Evolutionary conservation across 2,888 invertebrate genomes (phyloP).

Genomic region (Dynastes grantii): DNA sequence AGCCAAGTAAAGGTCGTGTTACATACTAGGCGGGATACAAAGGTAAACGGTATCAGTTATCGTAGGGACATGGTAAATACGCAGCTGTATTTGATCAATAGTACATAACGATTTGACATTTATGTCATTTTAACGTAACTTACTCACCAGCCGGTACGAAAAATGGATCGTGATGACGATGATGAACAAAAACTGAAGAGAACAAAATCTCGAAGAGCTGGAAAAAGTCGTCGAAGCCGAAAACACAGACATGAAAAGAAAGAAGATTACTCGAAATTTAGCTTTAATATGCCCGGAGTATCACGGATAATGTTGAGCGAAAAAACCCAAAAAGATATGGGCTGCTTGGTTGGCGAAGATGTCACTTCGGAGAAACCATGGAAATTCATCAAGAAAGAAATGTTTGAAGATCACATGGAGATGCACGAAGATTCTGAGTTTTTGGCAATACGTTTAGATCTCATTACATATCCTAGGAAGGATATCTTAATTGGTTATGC

Average conservation of each 20-base stretch:
- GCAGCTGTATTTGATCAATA: conserved; percentile 23
- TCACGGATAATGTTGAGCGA: conserved; percentile 67
- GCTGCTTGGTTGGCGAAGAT: conserved; percentile 79
- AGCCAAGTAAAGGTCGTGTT: too few species aligned
- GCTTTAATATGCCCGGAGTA: conserved; percentile 75
- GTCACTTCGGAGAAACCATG: conserved; percentile 84
- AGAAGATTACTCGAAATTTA: conserved; percentile 45
- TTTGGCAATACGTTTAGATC: conserved; percentile 67
- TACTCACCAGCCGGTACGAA: background rate
- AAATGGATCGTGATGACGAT: conserved; percentile 1
- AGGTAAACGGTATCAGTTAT: too few species aligned
- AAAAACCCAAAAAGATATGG: conserved; percentile 75
- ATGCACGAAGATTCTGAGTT: conserved; percentile 73
- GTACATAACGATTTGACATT: conserved; percentile 22
- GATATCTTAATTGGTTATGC: conserved; percentile 79
- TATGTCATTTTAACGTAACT: conserved; percentile 18
- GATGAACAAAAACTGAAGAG: background rate
- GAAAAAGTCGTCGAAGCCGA: conserved; percentile 14
- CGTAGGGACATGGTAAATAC: too few species aligned
- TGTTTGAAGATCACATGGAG: conserved; percentile 77
- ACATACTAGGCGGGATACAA: too few species aligned
- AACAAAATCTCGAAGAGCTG: background rate
- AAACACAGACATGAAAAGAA: conserved; percentile 53
- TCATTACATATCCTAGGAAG: conserved; percentile 68
- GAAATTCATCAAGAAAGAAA: conserved; percentile 77